Base-by-base conservation (phyloP, 2,113 vertebrate species). In the Psettodes erumei region DNA sequence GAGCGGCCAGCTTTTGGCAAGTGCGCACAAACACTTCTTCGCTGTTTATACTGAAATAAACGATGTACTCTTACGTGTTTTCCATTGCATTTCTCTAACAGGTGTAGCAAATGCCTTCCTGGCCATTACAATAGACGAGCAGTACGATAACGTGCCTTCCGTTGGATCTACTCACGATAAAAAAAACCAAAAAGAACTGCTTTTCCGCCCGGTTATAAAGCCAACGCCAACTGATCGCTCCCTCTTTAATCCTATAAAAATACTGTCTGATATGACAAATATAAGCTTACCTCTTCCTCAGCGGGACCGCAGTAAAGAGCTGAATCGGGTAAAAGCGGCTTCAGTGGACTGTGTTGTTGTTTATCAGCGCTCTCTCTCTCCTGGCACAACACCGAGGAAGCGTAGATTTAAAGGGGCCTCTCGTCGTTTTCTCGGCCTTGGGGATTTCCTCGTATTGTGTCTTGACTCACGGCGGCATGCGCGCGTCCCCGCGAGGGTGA, bases 361-460 rank as follows among this genome's bases (percentile, higher is more conserved):
- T 90, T 75, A 77, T 86, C 77, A 25, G 67, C 28, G 61, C 81
- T 60, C 35, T 60, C 65, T 67, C 81, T 74, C 79, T 55, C 66
- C 63, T 72, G 63, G 77, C 66, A 62, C 76, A 3, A 16, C 71
- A 54, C 48, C 15, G 66, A 79, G 82, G 84, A 79, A 81, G 86
- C 79, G 77, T 85, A 53, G 62, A 86, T 88, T 89, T 90, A 87
- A 90, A 87, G 90, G 85, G 79, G 32, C 83, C 88, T 79, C 65
- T 67, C 79, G 61, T 48, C 62, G 47, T 55, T 66, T 32, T 64
- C 62, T 84, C 79, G 66, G 67, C 78, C 77, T 64, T 72, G 88
- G 93, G 91, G 89, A 90, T 94, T 93, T 93, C 91, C 91, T 91
- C 61, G 70, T 15, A 63, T 89, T 83, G 77, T 82, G 77, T 71